Percentiles rank a stretch among this genome's conserved stretches.
Evolutionary conservation across 1,140 invertebrate genomes (phyloP).

Genomic region (Drosophila arawakana): DNA sequence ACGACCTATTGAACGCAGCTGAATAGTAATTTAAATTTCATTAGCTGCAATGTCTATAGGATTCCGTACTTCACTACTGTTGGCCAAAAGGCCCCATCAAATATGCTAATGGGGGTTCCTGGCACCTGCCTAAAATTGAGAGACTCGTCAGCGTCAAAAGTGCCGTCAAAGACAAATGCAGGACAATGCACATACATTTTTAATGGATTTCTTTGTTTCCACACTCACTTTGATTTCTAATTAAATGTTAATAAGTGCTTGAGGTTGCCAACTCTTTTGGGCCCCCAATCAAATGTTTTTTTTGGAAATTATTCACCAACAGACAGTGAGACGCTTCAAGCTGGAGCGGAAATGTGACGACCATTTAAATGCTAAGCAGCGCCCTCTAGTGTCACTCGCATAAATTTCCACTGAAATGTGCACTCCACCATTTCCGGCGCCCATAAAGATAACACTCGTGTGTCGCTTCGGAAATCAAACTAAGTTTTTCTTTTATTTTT

Average conservation of each 20-base stretch:
- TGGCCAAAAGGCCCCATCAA: slow-evolving; percentile 28
- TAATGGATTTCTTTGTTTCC: slow-evolving; percentile 42
- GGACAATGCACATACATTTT: slow-evolving; percentile 51
- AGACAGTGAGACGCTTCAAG: slow-evolving; percentile 39
- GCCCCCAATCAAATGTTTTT: slow-evolving; percentile 11
- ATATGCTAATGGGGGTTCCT: slow-evolving; percentile 59
- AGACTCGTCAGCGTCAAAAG: slow-evolving; percentile 40
- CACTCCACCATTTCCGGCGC: slow-evolving; percentile 73
- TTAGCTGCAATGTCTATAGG: slow-evolving; percentile 38
- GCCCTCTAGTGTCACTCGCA: slow-evolving; percentile 62
- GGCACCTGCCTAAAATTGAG: slow-evolving; percentile 56
- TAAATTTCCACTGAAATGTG: slow-evolving; percentile 70
- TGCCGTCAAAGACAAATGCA: slow-evolving; percentile 33
- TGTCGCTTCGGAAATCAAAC: slow-evolving; percentile 40
- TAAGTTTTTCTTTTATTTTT: slow-evolving; percentile 1
- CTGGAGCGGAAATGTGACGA: slow-evolving; percentile 68
- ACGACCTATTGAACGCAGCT: slow-evolving; percentile 69
- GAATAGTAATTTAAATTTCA: slow-evolving; percentile 64
- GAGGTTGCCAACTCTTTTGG: slow-evolving; percentile 60
- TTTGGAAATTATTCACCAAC: slow-evolving; percentile 21
- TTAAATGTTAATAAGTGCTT: slow-evolving; percentile 73
- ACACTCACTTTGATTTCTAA: slow-evolving; percentile 69
- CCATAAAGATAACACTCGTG: slow-evolving; percentile 61
- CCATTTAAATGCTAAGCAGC: slow-evolving; percentile 79
- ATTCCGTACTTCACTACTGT: slow-evolving; percentile 20